Base-by-base conservation (phyloP, 2,797 vertebrate species). In the Pelobates cultripes region DNA sequence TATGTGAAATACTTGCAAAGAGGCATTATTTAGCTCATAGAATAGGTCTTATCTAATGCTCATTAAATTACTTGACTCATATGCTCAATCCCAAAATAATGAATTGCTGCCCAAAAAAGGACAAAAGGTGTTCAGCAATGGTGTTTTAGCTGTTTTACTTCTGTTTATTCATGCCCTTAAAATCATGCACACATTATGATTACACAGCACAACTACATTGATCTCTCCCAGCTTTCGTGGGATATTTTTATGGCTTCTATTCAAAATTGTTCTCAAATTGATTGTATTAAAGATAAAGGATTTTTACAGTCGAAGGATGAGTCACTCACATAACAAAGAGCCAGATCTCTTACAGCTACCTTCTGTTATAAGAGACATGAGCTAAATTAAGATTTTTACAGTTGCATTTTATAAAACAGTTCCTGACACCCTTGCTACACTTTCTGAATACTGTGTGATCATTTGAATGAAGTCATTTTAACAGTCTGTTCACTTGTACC, bases 261-360 rank as follows among this genome's bases (percentile, higher is more conserved):
- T 57, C 55, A 3, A 57, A 73, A 14, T 41, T 13, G 41, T 10
- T 72, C 17, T 53, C 15, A 40, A 60, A 60, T 60, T 45, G 53
- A 66, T 73, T 73, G 51, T 40, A 68, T 73, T 41, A 67, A 40
- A 80, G 45, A 73, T 80, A 70, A 68, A 68, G 43, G 61, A 53
- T 44, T 28, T 28, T 40, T 44, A 15, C 47, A 69, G 47, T n/a
- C 42, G 55, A 14, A 9, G 45, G 44, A 69, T 70, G 72, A 74
- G 64, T 75, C 79, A 80, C 41, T 57, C 57, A 13, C 63, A n/a
- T 61, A 67, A 80, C 79, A 80, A 80, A 74, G 71, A 75, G 55
- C 12, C 17, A 42, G 28, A 63, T 6, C 64, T 69, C 63, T 47
- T 60, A 51, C 47, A 51, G 5, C 10, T 51, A 75, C 79, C 64